Evolutionary conservation across 2,888 invertebrate species (phyloP).

Genomic region (Himalopsyche japonica): DNA sequence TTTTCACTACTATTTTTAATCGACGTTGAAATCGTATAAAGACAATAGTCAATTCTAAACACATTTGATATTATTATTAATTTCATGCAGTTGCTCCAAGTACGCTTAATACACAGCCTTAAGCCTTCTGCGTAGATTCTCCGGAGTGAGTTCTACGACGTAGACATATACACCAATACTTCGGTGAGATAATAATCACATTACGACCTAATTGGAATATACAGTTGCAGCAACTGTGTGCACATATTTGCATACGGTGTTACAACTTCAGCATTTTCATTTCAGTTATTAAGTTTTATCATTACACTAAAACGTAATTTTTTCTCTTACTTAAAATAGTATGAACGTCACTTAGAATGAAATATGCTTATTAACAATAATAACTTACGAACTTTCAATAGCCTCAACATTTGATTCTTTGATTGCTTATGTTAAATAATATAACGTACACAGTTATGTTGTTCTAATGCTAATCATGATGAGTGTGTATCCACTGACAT

Average conservation of each 20-base stretch:
- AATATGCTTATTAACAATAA: no score
- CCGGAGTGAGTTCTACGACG: neutral
- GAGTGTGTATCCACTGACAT: no score
- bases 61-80: neutral
- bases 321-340: neutral
- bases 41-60: neutral
- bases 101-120: neutral
- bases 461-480: no score
- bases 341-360: no score
- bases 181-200: slow-evolving; percentile 3
- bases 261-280: neutral
- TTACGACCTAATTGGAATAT: neutral
- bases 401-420: no score
- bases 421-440: no score
- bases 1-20: no score
- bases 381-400: no score
- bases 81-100: neutral
- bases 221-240: neutral
- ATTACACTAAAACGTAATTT: neutral
- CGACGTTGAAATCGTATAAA: neutral
- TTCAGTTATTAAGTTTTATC: neutral
- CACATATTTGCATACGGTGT: neutral
- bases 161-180: neutral
- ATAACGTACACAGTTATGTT: no score
- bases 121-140: neutral